Base-by-base conservation (phyloP, 23 tunicate genomes). In the Phallusia fumigata region DNA sequence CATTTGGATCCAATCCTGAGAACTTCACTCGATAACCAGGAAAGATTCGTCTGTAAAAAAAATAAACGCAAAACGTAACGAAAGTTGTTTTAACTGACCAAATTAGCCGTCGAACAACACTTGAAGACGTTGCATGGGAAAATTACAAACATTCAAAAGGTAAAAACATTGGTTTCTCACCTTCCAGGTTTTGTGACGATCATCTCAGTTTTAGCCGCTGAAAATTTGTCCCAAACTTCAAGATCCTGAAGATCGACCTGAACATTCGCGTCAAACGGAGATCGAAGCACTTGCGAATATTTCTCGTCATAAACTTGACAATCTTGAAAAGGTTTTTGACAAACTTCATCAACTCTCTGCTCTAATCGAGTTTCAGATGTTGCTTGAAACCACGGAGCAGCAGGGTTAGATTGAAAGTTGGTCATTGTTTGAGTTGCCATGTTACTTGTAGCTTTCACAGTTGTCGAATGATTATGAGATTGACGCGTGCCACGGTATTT, bases 131-230 rank as follows among this genome's bases (percentile, higher is more conserved):
- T n/a, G n/a, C n/a, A n/a, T n/a, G n/a, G n/a, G n/a, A n/a, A n/a
- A n/a, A n/a, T n/a, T n/a, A n/a, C n/a, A n/a, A n/a, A n/a, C n/a
- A n/a, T n/a, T n/a, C n/a, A n/a, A n/a, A 40, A 10, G n/a, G n/a
- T n/a, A 3, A 3, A 40, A 40, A 40, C 10, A 5, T 10, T 65
- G 11, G 6, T 36, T 80, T 16, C 32, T 75, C 73, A 87, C 90
- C 90, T 81, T 76, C 90, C 90, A 24, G 90, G 65, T 77, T 81
- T 87, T 13, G 90, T 87, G 31, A 87, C 90, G 32, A 87, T 87
- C 90, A 87, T 87, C 50, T 87, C 90, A 10, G 90, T 87, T 87
- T 85, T 81, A 31, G 69, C 90, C 22, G 33, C 33, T 32, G 90
- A 87, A 74, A 87, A 87, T 53, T 87, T 53, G 18, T 87, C 81